Conservation (phyloP, 2,797 vertebrate species). For the Onychomys torridus region DNA sequence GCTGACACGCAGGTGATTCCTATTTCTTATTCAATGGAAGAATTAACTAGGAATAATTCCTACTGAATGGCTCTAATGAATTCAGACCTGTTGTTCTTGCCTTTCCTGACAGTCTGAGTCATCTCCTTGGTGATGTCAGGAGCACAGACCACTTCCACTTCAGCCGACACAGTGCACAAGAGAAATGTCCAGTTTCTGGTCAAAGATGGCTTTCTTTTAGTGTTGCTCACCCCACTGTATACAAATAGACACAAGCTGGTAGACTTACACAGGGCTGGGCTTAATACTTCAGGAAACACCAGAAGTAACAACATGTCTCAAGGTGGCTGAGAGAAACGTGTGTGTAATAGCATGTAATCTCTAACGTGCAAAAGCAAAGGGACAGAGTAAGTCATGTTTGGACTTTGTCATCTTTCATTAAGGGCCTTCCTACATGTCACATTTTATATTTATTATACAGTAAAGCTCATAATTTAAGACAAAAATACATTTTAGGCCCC, state of each 20-base stretch:
- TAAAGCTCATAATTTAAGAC: slow-evolving; percentile 22
- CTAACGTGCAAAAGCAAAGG: slow-evolving; percentile 17
- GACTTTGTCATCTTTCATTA: not conserved
- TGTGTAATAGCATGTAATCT: not conserved
- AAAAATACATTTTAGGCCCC: slow-evolving; percentile 21
- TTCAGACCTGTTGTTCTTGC: slow-evolving; percentile 5
- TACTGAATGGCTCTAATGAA: not conserved
- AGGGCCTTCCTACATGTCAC: not conserved
- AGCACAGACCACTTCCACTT: not conserved
- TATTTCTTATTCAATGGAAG: slow-evolving; percentile 33
- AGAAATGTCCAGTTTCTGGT: not conserved
- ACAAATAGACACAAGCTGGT: not conserved
- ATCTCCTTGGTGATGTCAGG: slow-evolving; percentile 32
- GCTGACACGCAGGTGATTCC: too few species aligned
- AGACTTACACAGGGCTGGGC: not conserved
- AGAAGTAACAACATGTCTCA: slow-evolving; percentile 1
- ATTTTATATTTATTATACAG: slow-evolving; percentile 38
- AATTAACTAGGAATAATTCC: slow-evolving; percentile 48
- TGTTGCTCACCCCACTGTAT: not conserved
- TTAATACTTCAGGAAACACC: slow-evolving; percentile 27
- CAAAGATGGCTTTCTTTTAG: not conserved
- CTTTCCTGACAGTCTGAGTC: not conserved
- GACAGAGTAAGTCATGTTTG: not conserved
- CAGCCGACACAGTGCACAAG: not conserved
- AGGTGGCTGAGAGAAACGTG: not conserved